Base-by-base conservation (phyloP, 1,140 invertebrate species). In the Pseudachorutes palmiensis region DNA sequence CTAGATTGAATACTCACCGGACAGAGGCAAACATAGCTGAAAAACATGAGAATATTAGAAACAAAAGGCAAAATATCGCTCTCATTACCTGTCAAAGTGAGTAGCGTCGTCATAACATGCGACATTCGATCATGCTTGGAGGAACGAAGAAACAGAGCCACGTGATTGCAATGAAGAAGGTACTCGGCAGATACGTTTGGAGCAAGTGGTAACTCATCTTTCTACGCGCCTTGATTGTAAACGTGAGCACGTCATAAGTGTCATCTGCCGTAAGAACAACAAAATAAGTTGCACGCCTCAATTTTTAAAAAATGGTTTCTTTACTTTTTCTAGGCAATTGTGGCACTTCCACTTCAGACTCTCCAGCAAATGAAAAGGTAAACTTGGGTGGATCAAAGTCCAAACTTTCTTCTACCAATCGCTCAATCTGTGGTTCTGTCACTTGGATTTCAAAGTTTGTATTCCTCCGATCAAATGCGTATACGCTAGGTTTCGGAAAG, bases 131-230 rank as follows among this genome's bases (percentile, higher is more conserved):
- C 22, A 60, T 62, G 22, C 49, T 36, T 2, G 58, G 58, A 5
- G 68, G 64, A 1, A 69, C 31, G 29, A 69, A 45, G 41, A 69
- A 69, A 31, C 62, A 65, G 1, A 69, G 57, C 70, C 70, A 72
- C 28, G 67, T 69, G 2, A 72, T 63, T 1, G 68, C 48, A 51
- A 72, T 67, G 55, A 72, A 72, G 51, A 72, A 66, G n/a, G 63
- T 36, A 30, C 64, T 66, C 1, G 67, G 70, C 2, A 72, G 22
- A 49, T 72, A 72, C 0, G 70, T 72, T 30, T 72, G 70, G 0
- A 72, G 16, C 19, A 72, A 31, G 49, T 72, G 70, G 28, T 58
- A 72, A 28, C 67, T 69, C 3, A 72, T 30, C 59, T 72, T 72
- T 48, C 70, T 48, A 5, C 65, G 31, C 1, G 62, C 49, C 0